Evolutionary conservation across 2,888 invertebrate genomes (phyloP).

Genomic region (Antitype chi): DNA sequence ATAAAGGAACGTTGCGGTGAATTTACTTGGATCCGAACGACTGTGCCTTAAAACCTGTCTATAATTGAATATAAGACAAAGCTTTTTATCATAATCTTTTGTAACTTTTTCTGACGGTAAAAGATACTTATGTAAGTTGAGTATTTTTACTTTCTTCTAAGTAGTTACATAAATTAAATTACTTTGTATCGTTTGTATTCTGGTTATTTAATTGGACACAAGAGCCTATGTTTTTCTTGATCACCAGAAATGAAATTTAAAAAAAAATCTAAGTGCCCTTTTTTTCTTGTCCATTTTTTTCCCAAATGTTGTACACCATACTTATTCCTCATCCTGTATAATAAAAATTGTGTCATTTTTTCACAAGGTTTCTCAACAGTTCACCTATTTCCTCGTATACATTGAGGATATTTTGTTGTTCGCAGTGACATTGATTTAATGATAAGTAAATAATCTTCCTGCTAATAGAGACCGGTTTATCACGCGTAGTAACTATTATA

Average conservation of each 20-base stretch:
- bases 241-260: background rate
- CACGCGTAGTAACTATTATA: constrained; percentile 29
- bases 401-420: constrained; percentile 61
- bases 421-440: constrained; percentile 62
- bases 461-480: constrained; percentile 57
- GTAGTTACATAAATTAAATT: constrained; percentile 17
- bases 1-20: constrained; percentile 42
- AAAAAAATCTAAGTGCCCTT: background rate
- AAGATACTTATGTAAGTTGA: constrained; percentile 18
- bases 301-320: constrained; percentile 2
- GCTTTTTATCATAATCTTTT: constrained; percentile 44
- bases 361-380: constrained; percentile 30
- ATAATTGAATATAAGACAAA: constrained; percentile 54
- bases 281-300: background rate
- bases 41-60: constrained; percentile 30
- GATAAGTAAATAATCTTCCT: constrained; percentile 66
- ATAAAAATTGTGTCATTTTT: constrained; percentile 4
- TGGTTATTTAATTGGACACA: background rate
- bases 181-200: constrained; percentile 5
- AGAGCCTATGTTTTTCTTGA: background rate
- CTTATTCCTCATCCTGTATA: background rate
- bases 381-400: constrained; percentile 55
- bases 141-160: constrained; percentile 13
- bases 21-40: constrained; percentile 45
- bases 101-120: constrained; percentile 18